phyloP scores from a whole-genome alignment of 2,888 invertebrate genomes.

The Ennomos quercinarius region DNA sequence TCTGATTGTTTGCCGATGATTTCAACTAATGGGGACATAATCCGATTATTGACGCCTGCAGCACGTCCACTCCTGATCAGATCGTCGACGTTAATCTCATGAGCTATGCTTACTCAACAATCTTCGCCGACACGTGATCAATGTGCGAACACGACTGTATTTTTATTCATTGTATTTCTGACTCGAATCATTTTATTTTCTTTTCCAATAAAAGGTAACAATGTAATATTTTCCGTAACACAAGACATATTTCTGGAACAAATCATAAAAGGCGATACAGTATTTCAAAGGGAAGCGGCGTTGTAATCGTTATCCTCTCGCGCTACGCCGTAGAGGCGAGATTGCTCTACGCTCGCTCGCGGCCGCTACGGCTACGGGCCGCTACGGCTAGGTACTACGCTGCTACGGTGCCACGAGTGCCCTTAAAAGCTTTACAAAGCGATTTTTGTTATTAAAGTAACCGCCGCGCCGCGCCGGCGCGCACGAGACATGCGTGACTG shows the following conservation, averaged over 20 bases:
- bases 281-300: constrained; percentile 3
- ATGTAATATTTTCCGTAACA: constrained; percentile 5
- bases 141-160: not conserved
- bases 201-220: not conserved
- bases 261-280: constrained; percentile 8
- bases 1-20: constrained; percentile 7
- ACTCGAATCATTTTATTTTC: too few relatives aligned
- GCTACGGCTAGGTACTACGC: constrained; percentile 6
- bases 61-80: constrained; percentile 13
- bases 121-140: not conserved
- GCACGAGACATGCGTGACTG: not conserved
- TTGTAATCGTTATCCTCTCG: constrained; percentile 4
- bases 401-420: constrained; percentile 7
- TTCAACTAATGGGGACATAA: constrained; percentile 11
- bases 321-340: constrained; percentile 5
- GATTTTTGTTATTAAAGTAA: not conserved
- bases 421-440: not conserved
- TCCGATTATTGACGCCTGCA: constrained; percentile 14
- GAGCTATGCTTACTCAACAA: not conserved
- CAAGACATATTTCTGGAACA: not conserved
- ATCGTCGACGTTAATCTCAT: constrained; percentile 2
- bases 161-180: not conserved
- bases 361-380: too few relatives aligned
- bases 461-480: not conserved
- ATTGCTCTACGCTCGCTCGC: not conserved